Percentiles rank a stretch among this genome's conserved stretches.
phyloP scores from a whole-genome alignment of 1,140 invertebrate genomes.

The Bathynomus jamesi region DNA sequence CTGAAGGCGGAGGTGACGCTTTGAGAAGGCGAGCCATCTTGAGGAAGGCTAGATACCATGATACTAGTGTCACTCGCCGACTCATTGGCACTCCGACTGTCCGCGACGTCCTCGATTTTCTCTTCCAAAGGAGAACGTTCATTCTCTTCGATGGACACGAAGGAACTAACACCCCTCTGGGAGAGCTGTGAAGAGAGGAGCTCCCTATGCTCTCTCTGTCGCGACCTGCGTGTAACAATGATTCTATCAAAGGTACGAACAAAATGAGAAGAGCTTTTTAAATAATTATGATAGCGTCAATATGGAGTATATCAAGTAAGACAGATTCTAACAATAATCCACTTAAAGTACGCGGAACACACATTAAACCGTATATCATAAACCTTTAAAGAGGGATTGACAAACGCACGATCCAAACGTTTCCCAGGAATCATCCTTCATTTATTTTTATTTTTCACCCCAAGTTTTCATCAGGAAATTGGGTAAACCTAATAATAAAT shows the following conservation, averaged over 20 bases:
- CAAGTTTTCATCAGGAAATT: too few relatives aligned
- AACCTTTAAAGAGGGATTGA: too few relatives aligned
- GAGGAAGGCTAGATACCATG: slow-evolving; percentile 54
- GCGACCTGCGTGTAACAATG: slow-evolving; percentile 11
- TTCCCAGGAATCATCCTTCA: too few relatives aligned
- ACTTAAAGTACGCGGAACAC: too few relatives aligned
- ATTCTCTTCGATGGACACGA: not conserved
- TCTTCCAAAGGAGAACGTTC: not conserved
- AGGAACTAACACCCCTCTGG: not conserved
- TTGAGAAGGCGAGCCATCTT: slow-evolving; percentile 53
- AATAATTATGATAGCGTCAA: too few relatives aligned
- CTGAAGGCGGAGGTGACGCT: slow-evolving; percentile 47
- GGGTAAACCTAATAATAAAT: too few relatives aligned
- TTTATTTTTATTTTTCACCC: too few relatives aligned
- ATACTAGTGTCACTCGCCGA: slow-evolving; percentile 60
- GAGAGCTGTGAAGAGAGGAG: slow-evolving; percentile 27
- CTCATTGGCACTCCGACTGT: slow-evolving; percentile 27
- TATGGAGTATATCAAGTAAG: too few relatives aligned
- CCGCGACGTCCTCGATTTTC: not conserved
- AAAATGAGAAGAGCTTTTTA: not conserved
- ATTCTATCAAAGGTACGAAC: not conserved
- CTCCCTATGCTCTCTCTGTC: slow-evolving; percentile 26
- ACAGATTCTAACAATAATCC: too few relatives aligned
- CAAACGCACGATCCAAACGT: too few relatives aligned
- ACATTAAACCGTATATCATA: too few relatives aligned